Conservation (phyloP, 2,888 invertebrate species). For the Pardosa pseudoannulata region DNA sequence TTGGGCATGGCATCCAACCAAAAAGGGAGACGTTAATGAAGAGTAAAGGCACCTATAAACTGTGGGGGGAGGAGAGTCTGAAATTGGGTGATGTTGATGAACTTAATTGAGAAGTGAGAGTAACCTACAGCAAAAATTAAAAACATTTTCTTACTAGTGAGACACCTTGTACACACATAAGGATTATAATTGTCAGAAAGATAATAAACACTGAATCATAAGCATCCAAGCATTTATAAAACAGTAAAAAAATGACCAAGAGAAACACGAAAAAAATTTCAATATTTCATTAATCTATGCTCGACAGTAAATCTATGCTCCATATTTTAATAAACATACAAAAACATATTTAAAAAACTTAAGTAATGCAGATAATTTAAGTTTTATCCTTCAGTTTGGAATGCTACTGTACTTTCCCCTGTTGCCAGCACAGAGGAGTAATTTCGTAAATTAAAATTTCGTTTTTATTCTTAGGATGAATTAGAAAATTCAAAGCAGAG, state of each 20-base stretch:
- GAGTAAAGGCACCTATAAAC: not conserved
- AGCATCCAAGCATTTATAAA: constrained; percentile 49
- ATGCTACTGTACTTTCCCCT: constrained; percentile 23
- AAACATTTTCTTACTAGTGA: constrained; percentile 44
- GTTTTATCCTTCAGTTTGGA: constrained; percentile 18
- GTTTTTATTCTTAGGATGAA: not conserved
- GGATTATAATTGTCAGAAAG: constrained; percentile 42
- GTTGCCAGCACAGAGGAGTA: constrained; percentile 49
- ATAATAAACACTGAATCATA: constrained; percentile 64
- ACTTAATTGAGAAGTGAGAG: not conserved
- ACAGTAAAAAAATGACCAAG: constrained; percentile 43
- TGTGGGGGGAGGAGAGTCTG: no score
- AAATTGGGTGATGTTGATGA: no score
- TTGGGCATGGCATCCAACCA: not conserved
- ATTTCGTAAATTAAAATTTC: not conserved
- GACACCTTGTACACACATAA: constrained; percentile 45
- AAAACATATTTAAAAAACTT: constrained; percentile 4
- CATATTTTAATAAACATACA: not conserved
- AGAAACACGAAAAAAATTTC: not conserved
- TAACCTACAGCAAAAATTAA: constrained; percentile 14
- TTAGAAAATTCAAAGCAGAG: not conserved
- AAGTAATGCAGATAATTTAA: not conserved
- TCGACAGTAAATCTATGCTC: not conserved
- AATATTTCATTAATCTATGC: not conserved
- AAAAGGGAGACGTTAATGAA: not conserved